Conservation (phyloP, 2,888 invertebrate species). For the Sarcophaga caerulescens region DNA sequence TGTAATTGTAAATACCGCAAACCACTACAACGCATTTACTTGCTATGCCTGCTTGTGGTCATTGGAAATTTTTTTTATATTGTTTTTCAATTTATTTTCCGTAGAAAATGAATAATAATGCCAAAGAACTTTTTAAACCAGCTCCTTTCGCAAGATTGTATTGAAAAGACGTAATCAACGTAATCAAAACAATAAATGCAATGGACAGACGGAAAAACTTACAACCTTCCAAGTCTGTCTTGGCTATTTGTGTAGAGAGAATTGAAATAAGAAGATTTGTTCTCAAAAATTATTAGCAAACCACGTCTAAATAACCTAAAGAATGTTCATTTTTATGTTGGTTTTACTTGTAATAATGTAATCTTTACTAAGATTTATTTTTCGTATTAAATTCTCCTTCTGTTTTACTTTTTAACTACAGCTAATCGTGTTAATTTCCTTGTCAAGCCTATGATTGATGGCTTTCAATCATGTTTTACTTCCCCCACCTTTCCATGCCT, state of each 20-base stretch:
- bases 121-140: neutral
- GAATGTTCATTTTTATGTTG: no score
- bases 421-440: no score
- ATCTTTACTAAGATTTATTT: no score
- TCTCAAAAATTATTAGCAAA: no score
- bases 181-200: constrained; percentile 64
- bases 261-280: no score
- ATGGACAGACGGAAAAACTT: neutral
- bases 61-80: neutral
- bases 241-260: no score
- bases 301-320: no score
- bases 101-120: neutral
- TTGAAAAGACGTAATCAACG: constrained; percentile 53
- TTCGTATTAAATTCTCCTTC: no score
- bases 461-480: constrained; percentile 39
- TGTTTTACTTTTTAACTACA: constrained; percentile 16
- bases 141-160: constrained; percentile 65
- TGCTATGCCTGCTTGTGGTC: constrained; percentile 36
- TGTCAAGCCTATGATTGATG: constrained; percentile 30
- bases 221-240: no score
- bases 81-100: neutral
- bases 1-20: constrained; percentile 45
- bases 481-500: neutral
- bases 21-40: constrained; percentile 59
- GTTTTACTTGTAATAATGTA: no score